These are phyloP conservation scores for Lethenteron reissneri DNA, from an alignment of 2,113 vertebrate species.

Conservation along the genomic window DNA sequence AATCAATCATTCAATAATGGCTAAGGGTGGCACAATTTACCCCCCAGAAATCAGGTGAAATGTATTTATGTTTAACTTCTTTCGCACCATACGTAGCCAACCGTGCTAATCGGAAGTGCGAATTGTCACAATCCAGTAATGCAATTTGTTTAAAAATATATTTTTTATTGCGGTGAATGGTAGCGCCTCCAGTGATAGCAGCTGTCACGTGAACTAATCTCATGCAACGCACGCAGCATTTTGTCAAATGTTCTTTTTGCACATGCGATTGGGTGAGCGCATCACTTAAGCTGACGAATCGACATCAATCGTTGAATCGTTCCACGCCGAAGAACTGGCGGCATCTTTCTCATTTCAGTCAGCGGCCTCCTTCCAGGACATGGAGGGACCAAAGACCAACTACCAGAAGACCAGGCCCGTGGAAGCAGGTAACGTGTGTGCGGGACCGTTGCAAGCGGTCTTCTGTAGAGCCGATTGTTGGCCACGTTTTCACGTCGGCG, in stretches of 20 bases:
- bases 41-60: too few species aligned
- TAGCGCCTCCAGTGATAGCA: too few species aligned
- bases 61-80: too few species aligned
- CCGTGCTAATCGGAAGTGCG: too few species aligned
- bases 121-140: too few species aligned
- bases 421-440: slow-evolving; percentile 43
- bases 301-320: neutral
- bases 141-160: too few species aligned
- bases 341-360: slow-evolving; percentile 21
- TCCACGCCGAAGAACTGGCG: neutral
- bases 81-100: too few species aligned
- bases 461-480: neutral
- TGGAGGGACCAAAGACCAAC: slow-evolving; percentile 38
- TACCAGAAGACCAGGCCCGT: slow-evolving; percentile 49
- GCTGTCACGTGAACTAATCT: neutral
- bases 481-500: neutral
- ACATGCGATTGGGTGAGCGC: neutral
- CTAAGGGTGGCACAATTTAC: too few species aligned
- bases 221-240: neutral
- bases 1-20: too few species aligned
- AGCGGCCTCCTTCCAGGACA: slow-evolving; percentile 44
- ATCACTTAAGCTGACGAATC: neutral
- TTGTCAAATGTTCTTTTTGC: neutral
- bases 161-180: too few species aligned
- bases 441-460: neutral